Evolutionary conservation across 53 echinoderm and acorn worm genomes (phyloP).

Genomic region (Patiria pectinifera): DNA sequence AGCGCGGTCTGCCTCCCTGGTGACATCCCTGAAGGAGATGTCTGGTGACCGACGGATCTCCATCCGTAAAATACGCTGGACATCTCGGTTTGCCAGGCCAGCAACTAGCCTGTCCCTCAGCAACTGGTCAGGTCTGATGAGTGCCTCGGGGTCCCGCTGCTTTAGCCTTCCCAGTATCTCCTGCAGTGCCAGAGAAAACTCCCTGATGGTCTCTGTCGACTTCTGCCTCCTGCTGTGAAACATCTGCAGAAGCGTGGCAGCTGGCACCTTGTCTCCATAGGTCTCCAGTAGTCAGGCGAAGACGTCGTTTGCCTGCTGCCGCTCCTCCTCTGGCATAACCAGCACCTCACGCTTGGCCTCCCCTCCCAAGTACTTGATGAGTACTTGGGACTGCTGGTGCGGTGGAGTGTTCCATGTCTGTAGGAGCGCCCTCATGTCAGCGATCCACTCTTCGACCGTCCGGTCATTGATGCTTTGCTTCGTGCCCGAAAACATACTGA

Average conservation of each 20-base stretch:
- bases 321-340: conserved; percentile 9
- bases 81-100: neutral
- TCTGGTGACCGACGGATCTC: no score
- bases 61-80: no score
- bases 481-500: neutral
- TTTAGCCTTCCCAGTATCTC: conserved; percentile 27
- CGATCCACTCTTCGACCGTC: conserved; percentile 16
- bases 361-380: neutral
- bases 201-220: conserved; percentile 5
- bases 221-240: conserved; percentile 34
- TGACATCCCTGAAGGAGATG: no score
- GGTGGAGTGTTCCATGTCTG: neutral
- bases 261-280: conserved; percentile 20
- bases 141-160: conserved; percentile 14
- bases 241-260: conserved; percentile 12
- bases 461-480: neutral
- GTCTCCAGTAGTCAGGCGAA: neutral
- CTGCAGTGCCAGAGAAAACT: conserved; percentile 28
- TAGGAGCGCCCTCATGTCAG: neutral
- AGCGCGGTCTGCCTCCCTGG: no score
- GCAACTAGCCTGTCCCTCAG: neutral
- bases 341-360: no score
- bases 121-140: neutral
- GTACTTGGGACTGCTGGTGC: conserved; percentile 5
- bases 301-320: neutral